Conservation (phyloP, 2,888 invertebrate species). For the Smittia sp. region DNA sequence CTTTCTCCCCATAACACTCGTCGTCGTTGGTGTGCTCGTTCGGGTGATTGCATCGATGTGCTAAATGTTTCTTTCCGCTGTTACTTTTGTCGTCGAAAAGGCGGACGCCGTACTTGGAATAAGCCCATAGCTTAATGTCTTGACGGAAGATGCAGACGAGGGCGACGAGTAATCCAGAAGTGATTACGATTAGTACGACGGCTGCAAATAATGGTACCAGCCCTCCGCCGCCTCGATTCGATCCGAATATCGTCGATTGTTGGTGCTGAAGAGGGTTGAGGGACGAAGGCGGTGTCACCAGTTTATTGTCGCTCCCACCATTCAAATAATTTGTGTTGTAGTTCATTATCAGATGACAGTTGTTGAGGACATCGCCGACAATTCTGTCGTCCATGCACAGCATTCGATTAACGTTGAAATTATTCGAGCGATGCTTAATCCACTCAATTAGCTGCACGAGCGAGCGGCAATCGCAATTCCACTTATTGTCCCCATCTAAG, state of each 20-base stretch:
- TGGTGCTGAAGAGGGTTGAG: conserved; percentile 32
- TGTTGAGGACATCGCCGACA: conserved; percentile 42
- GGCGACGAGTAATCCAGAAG: conserved; percentile 68
- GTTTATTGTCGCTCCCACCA: not conserved
- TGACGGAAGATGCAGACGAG: conserved; percentile 74
- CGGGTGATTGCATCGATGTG: conserved; percentile 45
- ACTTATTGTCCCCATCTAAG: conserved; percentile 69
- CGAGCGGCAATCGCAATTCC: conserved; percentile 79
- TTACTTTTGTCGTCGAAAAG: conserved; percentile 58
- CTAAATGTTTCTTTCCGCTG: conserved; percentile 3
- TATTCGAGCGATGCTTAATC: conserved; percentile 65
- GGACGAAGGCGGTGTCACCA: conserved; percentile 33
- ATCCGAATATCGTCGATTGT: conserved; percentile 24
- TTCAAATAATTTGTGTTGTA: conserved; percentile 21
- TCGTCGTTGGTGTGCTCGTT: conserved; percentile 35
- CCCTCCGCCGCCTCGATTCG: conserved; percentile 55
- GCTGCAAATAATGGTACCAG: conserved; percentile 74
- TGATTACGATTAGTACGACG: conserved; percentile 68
- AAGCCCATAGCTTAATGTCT: conserved; percentile 76
- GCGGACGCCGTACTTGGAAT: conserved; percentile 74
- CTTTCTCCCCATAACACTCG: conserved; percentile 58
- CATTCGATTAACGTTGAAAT: conserved; percentile 54
- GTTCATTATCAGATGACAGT: conserved; percentile 39
- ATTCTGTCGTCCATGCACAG: conserved; percentile 54
- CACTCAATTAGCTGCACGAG: conserved; percentile 67